These are phyloP conservation scores for Zygogramma bicolorata DNA, from an alignment of 2,888 invertebrate species.

Conservation along the genomic window DNA sequence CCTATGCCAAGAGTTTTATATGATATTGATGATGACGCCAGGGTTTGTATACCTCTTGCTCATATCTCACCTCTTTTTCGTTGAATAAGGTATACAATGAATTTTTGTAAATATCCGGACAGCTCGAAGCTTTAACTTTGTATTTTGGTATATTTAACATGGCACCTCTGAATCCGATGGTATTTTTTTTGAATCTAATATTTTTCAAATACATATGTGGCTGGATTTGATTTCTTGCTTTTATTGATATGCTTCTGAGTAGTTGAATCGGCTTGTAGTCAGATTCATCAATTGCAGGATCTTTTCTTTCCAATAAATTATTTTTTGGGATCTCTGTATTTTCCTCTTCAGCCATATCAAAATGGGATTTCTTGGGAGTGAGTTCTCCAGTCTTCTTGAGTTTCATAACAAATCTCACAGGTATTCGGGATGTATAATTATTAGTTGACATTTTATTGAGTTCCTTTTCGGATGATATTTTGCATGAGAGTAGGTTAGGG, in stretches of 20 bases:
- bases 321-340: constrained; percentile 20
- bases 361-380: constrained; percentile 63
- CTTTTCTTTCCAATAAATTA: constrained; percentile 35
- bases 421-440: constrained; percentile 65
- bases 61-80: constrained; percentile 77
- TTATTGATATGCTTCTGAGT: constrained; percentile 30
- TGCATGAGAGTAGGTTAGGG: constrained; percentile 74
- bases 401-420: constrained; percentile 75
- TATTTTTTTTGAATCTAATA: constrained; percentile 80
- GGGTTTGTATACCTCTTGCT: too few species aligned
- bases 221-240: constrained; percentile 39
- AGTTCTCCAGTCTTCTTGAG: constrained; percentile 61
- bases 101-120: constrained; percentile 90
- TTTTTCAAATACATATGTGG: constrained; percentile 78
- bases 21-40: too few species aligned
- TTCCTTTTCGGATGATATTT: constrained; percentile 75
- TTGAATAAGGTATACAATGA: constrained; percentile 86
- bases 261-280: constrained; percentile 16
- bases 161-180: constrained; percentile 88
- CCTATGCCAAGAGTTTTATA: too few species aligned
- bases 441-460: constrained; percentile 64
- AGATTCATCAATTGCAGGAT: not conserved
- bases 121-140: constrained; percentile 86
- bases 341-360: not conserved
- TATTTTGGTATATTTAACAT: constrained; percentile 87